These are phyloP conservation scores for Pentamera pediparva DNA, from an alignment of 53 echinoderm and acorn worm species.

Conservation along the genomic window DNA sequence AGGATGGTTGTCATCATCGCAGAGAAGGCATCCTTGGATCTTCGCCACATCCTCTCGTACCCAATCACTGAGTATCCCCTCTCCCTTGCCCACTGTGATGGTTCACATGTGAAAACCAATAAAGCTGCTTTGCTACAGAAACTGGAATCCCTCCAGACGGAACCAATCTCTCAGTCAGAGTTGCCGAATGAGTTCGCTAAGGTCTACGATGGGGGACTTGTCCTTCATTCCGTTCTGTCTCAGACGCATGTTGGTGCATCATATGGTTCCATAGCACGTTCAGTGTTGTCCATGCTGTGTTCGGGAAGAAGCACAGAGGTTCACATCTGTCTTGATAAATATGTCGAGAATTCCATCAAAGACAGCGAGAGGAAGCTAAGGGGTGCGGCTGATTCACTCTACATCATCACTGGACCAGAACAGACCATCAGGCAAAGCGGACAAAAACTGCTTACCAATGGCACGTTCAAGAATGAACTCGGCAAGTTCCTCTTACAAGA, in stretches of 20 bases:
- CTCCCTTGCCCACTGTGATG: constrained; percentile 6
- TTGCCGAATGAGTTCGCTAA: background rate
- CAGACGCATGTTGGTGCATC: constrained; percentile 44
- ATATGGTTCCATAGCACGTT: constrained; percentile 36
- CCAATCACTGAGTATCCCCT: constrained; percentile 36
- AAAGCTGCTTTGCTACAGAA: constrained; percentile 38
- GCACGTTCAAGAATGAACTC: constrained; percentile 55
- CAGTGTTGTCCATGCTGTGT: constrained; percentile 32
- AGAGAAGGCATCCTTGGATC: constrained; percentile 34
- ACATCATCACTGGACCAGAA: constrained; percentile 49
- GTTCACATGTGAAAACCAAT: constrained; percentile 32
- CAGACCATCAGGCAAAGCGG: constrained; percentile 51
- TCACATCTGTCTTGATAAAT: constrained; percentile 58
- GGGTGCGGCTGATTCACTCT: constrained; percentile 40
- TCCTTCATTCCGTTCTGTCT: constrained; percentile 51
- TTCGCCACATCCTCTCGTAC: constrained; percentile 16
- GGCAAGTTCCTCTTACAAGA: constrained; percentile 53
- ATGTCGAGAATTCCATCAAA: constrained; percentile 49
- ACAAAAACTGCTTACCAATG: constrained; percentile 54
- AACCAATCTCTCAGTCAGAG: constrained; percentile 33
- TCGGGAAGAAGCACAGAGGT: constrained; percentile 35
- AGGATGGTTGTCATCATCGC: constrained; percentile 31
- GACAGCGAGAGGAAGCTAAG: constrained; percentile 55
- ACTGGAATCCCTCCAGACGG: constrained; percentile 40
- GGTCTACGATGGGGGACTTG: constrained; percentile 57